Base-by-base conservation (phyloP, 2,797 vertebrate genomes). In the Garrulus glandarius region DNA sequence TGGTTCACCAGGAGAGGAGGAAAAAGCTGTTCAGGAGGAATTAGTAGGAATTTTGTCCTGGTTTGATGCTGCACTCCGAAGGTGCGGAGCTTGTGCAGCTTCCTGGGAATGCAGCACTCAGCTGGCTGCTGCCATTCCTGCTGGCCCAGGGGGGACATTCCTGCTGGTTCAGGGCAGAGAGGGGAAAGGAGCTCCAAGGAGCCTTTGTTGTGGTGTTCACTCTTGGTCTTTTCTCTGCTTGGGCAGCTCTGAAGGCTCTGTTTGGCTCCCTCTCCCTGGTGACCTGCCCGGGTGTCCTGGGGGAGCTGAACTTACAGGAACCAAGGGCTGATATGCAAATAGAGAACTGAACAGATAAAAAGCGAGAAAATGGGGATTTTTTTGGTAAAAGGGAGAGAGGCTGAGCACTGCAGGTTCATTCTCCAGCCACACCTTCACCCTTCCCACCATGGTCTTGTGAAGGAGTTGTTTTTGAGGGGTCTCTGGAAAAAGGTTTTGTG, bases 1-100 rank as follows among this genome's bases (percentile, higher is more conserved):
- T 30, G 37, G 1, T 3, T 87, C 76, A 16, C 20, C 67, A 60
- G 59, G 69, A 53, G 61, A 50, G 53, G 49, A 46, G 36, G 52
- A 69, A 17, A 17, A 41, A 71, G 55, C 26, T 41, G 11, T 6
- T 30, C 0, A 8, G 87, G 32, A 36, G 29, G 11, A 6, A 14
- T 30, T 3, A n/a, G 4, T 17, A 3, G 14, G 11, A 5, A 16
- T 37, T 65, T 15, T 4, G 1, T 13, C 6, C 2, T 5, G 5
- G 9, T n/a, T 39, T 13, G n/a, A 2, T 14, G 22, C 19, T 10
- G 43, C 3, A 0, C n/a, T 32, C 7, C 0, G 8, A 46, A n/a
- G 27, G 5, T 9, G 11, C 15, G 2, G 24, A 24, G 59, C 41
- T 63, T 16, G 19, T 23, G 1, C 2, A 21, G 39, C n/a, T 19